Percentiles rank a stretch among this genome's conserved stretches.
Evolutionary conservation across 2,797 vertebrate genomes (phyloP).

Genomic region (Semotilus atromaculatus): DNA sequence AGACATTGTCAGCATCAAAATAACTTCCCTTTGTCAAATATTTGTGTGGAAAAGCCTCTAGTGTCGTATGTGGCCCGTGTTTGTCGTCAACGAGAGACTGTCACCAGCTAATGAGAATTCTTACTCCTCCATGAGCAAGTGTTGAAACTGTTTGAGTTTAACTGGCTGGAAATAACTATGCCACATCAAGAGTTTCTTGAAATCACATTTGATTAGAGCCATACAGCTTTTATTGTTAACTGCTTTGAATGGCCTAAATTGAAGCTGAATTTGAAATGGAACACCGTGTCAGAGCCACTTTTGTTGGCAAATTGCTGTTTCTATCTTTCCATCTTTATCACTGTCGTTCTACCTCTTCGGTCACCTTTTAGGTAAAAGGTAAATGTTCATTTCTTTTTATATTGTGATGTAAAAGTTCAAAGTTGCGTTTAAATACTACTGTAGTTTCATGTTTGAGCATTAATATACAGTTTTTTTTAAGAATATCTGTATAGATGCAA

Average conservation of each 20-base stretch:
- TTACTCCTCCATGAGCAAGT: conserved; percentile 22
- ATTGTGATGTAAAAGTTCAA: not conserved
- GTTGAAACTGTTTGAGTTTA: conserved; percentile 38
- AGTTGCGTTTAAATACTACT: not conserved
- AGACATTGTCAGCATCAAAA: conserved; percentile 36
- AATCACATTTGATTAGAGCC: conserved; percentile 29
- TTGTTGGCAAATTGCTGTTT: conserved; percentile 38
- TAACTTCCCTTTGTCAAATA: conserved; percentile 36
- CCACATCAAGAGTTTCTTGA: conserved; percentile 27
- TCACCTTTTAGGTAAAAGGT: conserved; percentile 20
- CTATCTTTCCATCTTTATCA: conserved; percentile 22
- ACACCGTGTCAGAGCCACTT: conserved; percentile 1
- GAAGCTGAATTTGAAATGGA: conserved; percentile 6
- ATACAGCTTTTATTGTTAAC: conserved; percentile 39
- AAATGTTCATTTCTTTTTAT: not conserved
- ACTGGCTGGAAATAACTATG: conserved; percentile 43
- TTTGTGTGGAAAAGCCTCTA: conserved; percentile 30
- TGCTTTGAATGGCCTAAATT: conserved; percentile 9
- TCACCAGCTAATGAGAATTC: conserved; percentile 50
- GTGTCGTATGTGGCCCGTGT: conserved; percentile 20
- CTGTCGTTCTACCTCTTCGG: not conserved
- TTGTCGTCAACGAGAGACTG: conserved; percentile 40
- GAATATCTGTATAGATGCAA: conserved; percentile 15
- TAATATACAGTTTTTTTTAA: not conserved
- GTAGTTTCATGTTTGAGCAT: not conserved